A percentile compares a stretch with the other conserved stretches of the same genome.
Conservation (phyloP, 2,113 vertebrate species). For the Tichodroma muraria region DNA sequence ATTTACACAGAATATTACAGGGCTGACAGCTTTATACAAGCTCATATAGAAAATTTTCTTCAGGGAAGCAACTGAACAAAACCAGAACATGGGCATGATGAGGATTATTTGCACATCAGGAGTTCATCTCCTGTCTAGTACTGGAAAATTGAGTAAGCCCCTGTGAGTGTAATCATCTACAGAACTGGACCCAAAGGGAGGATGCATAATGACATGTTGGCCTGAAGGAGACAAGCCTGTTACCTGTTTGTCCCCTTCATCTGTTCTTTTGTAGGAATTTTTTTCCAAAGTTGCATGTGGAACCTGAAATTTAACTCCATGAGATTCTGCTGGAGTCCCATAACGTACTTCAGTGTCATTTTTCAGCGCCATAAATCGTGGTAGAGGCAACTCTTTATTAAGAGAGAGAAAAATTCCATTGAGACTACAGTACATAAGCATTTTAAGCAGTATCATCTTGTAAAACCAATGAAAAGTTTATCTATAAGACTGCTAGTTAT, state of each 20-base stretch:
- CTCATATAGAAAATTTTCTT: not conserved
- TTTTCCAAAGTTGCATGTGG: slow-evolving; percentile 73
- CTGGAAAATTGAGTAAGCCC: not conserved
- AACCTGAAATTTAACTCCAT: slow-evolving; percentile 68
- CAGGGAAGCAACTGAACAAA: not conserved
- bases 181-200: not conserved
- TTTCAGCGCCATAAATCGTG: slow-evolving; percentile 82
- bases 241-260: slow-evolving; percentile 81
- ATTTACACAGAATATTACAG: not conserved
- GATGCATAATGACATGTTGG: not conserved
- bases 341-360: slow-evolving; percentile 77
- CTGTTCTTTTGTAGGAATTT: slow-evolving; percentile 74
- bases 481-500: not conserved
- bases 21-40: not conserved
- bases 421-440: slow-evolving; percentile 7
- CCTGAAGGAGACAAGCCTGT: not conserved
- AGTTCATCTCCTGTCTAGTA: not conserved
- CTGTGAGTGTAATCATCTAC: not conserved
- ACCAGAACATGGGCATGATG: not conserved
- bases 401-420: slow-evolving; percentile 54
- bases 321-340: slow-evolving; percentile 69
- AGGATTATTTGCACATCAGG: not conserved
- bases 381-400: slow-evolving; percentile 85
- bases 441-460: not conserved
- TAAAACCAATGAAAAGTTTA: not conserved